Evolutionary conservation across 2,888 invertebrate species (phyloP), one percentile per base, ranked within the genome.

Genomic region (Conistra vaccinii): DNA sequence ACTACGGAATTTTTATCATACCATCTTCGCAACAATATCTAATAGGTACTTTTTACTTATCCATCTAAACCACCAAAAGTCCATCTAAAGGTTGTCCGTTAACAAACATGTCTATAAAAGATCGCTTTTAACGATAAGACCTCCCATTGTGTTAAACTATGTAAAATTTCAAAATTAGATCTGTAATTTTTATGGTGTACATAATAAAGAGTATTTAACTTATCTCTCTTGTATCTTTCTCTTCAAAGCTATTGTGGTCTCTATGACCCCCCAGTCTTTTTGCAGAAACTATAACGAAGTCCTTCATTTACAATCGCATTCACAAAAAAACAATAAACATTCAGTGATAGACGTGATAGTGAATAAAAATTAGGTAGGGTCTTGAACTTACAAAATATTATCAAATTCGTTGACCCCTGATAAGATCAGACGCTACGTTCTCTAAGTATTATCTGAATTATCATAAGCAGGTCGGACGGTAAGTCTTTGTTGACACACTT

Each of bases 381-480:
- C 48, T 69, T 72, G 62, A 71, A 63, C 58, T 53, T 58, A 78
- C 23, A 51, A 71, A 61, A 66, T n/a, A 73, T 60, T 66, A 79
- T 80, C 80, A 66, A 75, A 81, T 67, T 57, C 75, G 20, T 78
- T 84, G 78, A 84, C 83, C 75, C 57, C 45, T 35, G 81, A 76
- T 81, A 71, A 62, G 67, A 66, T 60, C 65, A 73, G 62, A 73
- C 65, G 69, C 62, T 78, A 53, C 62, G 69, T 63, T 73, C 14
- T 80, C 62, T 75, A 61, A 53, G 55, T 75, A 29, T 70, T 76
- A 70, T 76, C 76, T 60, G 55, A 76, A 80, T 57, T 51, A 71
- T 71, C 51, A 32, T 17, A 63, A 45, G 69, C 42, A 42, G 51
- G 35, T 53, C 51, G 71, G 60, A 60, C 69, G n/a, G 58, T 42